Conservation (phyloP, 2,113 vertebrate species). For the Elaphurus davidianus region DNA sequence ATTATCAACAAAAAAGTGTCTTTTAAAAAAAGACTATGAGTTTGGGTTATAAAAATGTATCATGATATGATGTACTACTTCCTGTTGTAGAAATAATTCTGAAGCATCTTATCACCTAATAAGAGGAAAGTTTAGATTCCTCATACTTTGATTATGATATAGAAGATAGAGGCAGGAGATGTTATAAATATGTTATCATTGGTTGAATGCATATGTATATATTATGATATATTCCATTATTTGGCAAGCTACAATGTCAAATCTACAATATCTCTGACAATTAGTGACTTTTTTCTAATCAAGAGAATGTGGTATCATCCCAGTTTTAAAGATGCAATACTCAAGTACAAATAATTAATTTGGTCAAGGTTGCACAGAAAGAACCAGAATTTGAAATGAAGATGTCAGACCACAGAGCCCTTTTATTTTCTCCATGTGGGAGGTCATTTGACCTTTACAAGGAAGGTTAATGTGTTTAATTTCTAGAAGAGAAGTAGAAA, state of each 20-base stretch:
- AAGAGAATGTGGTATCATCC: background rate
- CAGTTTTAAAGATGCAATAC: background rate
- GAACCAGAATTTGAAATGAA: background rate
- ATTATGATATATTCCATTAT: background rate
- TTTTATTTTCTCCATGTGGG: background rate
- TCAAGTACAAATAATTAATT: background rate
- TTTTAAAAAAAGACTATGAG: background rate
- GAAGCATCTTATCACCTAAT: background rate
- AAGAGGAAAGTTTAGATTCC: background rate
- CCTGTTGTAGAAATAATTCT: background rate
- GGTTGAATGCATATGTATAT: background rate
- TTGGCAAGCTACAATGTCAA: background rate
- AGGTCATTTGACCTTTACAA: background rate
- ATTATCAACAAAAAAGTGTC: background rate
- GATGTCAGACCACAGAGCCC: background rate
- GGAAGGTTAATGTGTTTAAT: background rate
- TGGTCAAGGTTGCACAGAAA: background rate
- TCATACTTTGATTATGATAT: background rate
- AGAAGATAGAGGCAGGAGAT: background rate
- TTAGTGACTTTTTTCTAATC: background rate
- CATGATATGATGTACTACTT: background rate
- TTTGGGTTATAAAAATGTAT: background rate
- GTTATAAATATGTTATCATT: too few species aligned
- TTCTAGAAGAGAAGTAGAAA: background rate
- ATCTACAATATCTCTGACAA: background rate